A percentile compares a stretch with the other conserved stretches of the same genome.
Evolutionary conservation across 2,113 vertebrate species (phyloP).

Genomic region (Platanista minor): DNA sequence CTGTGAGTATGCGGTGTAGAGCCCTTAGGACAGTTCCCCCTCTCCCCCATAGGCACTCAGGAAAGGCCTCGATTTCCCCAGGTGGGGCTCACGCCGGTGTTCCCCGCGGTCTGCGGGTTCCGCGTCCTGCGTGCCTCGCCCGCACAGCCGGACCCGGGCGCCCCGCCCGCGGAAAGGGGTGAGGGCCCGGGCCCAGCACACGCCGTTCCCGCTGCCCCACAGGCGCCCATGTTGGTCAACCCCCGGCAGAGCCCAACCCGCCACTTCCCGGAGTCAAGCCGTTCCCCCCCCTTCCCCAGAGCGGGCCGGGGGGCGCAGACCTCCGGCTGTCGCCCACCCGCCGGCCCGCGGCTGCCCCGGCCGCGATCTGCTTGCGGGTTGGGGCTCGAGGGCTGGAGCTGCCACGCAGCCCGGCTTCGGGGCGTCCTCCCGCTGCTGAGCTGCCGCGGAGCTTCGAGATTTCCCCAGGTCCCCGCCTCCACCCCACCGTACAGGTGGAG

Average conservation of each 20-base stretch:
- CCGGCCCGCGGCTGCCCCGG: not conserved
- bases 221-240: not conserved
- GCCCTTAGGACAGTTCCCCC: not conserved
- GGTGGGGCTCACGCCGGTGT: not conserved
- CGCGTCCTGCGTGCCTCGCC: not conserved
- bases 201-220: slow-evolving; percentile 5
- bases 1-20: not conserved
- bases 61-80: not conserved
- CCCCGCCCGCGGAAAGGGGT: not conserved
- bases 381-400: not conserved
- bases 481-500: not conserved
- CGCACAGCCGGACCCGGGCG: not conserved
- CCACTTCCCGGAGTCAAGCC: not conserved
- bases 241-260: not conserved
- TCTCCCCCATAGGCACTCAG: not conserved
- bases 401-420: not conserved
- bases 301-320: not conserved
- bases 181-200: not conserved
- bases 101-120: not conserved
- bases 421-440: not conserved
- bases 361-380: not conserved
- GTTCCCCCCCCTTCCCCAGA: not conserved
- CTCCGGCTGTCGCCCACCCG: not conserved
- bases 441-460: not conserved
- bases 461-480: not conserved